Evolutionary conservation across 2,888 invertebrate species (phyloP).

Genomic region (Mesorhabditis spiculigera): DNA sequence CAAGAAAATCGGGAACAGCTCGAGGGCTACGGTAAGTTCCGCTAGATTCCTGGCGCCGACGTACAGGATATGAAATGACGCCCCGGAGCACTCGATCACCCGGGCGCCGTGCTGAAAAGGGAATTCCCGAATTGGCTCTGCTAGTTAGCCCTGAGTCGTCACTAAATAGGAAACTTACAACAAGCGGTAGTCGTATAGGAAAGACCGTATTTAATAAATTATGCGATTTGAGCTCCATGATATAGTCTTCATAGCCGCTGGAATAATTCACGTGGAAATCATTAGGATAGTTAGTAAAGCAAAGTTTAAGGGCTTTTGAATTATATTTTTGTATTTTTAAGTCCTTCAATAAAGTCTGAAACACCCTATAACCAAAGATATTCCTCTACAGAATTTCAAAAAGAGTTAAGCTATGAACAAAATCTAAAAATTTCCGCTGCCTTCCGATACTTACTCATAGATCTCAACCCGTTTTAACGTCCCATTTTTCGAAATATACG

Average conservation of each 20-base stretch:
- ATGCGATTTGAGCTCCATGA: background rate
- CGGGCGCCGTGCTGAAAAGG: background rate
- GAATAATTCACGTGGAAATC: background rate
- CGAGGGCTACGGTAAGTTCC: background rate
- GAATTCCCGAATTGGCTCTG: background rate
- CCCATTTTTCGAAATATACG: background rate
- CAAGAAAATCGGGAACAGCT: background rate
- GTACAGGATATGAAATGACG: slow-evolving; percentile 3
- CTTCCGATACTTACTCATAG: background rate
- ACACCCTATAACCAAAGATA: too few relatives aligned
- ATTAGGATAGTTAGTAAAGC: background rate
- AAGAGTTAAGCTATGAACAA: background rate
- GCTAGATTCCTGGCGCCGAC: background rate
- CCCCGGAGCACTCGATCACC: background rate
- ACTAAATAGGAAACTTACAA: background rate
- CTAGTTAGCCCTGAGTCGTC: too few relatives aligned
- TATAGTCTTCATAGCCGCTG: background rate
- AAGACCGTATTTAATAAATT: background rate
- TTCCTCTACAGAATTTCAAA: too few relatives aligned
- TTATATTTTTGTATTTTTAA: too few relatives aligned
- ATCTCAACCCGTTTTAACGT: background rate
- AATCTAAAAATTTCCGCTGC: background rate
- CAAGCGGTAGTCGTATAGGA: background rate
- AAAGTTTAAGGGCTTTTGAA: background rate
- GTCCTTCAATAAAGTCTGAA: too few relatives aligned